Base-by-base conservation (phyloP, 2,797 vertebrate genomes). In the Dicrostonyx torquatus region DNA sequence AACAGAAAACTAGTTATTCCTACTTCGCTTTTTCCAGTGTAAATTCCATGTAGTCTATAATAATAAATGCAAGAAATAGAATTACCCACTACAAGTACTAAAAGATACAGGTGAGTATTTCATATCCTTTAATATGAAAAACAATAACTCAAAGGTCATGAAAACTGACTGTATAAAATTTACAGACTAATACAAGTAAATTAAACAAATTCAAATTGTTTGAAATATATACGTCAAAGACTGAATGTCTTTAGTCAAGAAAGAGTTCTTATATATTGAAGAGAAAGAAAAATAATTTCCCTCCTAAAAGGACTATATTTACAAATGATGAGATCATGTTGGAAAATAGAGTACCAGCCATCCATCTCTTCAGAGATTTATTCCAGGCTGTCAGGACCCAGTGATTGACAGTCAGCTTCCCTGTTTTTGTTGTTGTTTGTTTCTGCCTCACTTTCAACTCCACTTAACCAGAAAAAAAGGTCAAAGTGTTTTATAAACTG, bases 131-230 rank as follows among this genome's bases (percentile, higher is more conserved):
- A 89, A 62, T 60, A 55, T 87, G 37, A 85, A 90, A 92, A 95
- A n/a, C 70, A 13, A 43, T 89, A 26, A 31, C 72, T 43, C 20
- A 87, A 22, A 87, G 7, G 50, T 24, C 22, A 50, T 58, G 60
- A 62, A 94, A 92, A 94, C 29, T 31, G 26, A 70, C 60, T 34
- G 55, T 77, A 64, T 40, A 90, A 64, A 90, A 87, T 43, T 88
- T 45, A 40, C 84, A 95, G 90, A 75, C n/a, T 77, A 48, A n/a
- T 60, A 62, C 22, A 72, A 58, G 22, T 10, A 68, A 10, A 48
- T 68, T 60, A 58, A 93, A 82, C 53, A 89, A 92, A 79, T 68
- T 86, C 37, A 75, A 6, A 18, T 76, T 90, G 6, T 73, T 78
- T 90, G 24, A 10, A 73, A 62, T 11, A 64, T 72, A 50, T 45